Evolutionary conservation across 2,113 vertebrate genomes (phyloP).

Genomic region (Oncorhynchus mykiss): DNA sequence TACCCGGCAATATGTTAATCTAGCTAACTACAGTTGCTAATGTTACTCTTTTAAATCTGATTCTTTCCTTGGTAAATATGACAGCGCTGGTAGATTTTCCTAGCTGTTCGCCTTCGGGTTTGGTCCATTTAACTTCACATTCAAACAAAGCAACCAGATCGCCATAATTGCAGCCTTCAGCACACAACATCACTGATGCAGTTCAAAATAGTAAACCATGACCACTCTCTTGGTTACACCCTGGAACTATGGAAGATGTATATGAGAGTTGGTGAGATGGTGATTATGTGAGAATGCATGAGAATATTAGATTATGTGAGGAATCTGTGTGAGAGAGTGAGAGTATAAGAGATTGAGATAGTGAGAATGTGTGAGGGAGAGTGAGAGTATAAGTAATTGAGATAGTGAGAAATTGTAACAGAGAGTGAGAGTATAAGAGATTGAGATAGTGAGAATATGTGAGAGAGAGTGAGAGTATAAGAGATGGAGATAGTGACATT

Average conservation of each 20-base stretch:
- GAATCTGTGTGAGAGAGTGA: not conserved
- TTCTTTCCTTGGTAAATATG: too few relatives aligned
- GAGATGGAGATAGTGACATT: too few relatives aligned
- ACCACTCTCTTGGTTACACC: slow-evolving; percentile 30
- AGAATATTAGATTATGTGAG: too few relatives aligned
- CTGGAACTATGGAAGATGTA: slow-evolving; percentile 29
- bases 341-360: not conserved
- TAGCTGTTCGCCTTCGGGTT: not conserved
- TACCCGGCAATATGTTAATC: too few relatives aligned
- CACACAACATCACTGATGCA: slow-evolving; percentile 1
- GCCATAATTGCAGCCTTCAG: slow-evolving; percentile 21
- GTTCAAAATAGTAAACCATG: slow-evolving; percentile 50
- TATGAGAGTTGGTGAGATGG: not conserved
- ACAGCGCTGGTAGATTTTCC: too few relatives aligned
- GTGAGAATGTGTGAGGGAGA: not conserved
- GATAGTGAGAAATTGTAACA: too few relatives aligned
- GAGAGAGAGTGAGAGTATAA: too few relatives aligned
- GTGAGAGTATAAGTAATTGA: too few relatives aligned
- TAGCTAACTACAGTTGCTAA: not conserved
- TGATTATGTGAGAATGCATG: not conserved
- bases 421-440: too few relatives aligned
- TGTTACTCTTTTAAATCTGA: too few relatives aligned
- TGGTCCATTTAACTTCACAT: slow-evolving; percentile 18
- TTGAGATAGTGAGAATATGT: too few relatives aligned
- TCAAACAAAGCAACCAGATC: slow-evolving; percentile 20